Base-by-base conservation (phyloP, 2,888 invertebrate species). In the Agrotis exclamationis region DNA sequence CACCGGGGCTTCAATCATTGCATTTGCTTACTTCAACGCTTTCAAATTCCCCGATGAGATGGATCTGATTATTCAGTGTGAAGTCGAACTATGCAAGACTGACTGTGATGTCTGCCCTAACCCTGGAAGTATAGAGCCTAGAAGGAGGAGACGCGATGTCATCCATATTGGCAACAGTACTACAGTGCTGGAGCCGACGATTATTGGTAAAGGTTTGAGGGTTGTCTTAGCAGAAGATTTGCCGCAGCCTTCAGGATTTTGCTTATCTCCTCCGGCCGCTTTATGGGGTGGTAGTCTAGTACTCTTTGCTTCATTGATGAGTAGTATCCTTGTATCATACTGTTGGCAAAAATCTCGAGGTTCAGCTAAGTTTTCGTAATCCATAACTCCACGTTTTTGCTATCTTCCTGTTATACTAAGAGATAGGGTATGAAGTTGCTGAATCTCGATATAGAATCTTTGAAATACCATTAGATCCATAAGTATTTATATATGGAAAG, bases 31-130 rank as follows among this genome's bases (percentile, higher is more conserved):
- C 96, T 98, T 98, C 94, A 98, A 97, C 88, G 98, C 98, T 0
- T 98, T 98, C 93, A 98, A 98, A 92, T 98, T 98, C 96, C 98
- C 98, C 0, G 98, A 98, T 87, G 97, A 98, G 60, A 98, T 98
- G 97, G 98, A 98, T 85, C 93, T 98, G 62, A 97, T 97, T 82
- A 97, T 98, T 72, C 98, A 98, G 90, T 98, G 98, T 86, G 98
- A 98, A 79, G 97, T 98, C 0, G 98, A 98, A 87, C 93, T 98
- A 0, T 98, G 98, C 88, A 98, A 98, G 93, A 97, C 97, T 18
- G 97, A 98, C 83, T 98, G 98, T 86, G 97, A 97, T 71, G 97
- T 97, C 45, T 98, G 98, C 85, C 97, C 97, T 0, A 97, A 97
- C 79, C 96, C 97, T 47, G 97, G 97, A 80, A 97, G 97, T 87